Base-by-base conservation (phyloP, 2,113 vertebrate genomes). In the Salvelinus sp. region DNA sequence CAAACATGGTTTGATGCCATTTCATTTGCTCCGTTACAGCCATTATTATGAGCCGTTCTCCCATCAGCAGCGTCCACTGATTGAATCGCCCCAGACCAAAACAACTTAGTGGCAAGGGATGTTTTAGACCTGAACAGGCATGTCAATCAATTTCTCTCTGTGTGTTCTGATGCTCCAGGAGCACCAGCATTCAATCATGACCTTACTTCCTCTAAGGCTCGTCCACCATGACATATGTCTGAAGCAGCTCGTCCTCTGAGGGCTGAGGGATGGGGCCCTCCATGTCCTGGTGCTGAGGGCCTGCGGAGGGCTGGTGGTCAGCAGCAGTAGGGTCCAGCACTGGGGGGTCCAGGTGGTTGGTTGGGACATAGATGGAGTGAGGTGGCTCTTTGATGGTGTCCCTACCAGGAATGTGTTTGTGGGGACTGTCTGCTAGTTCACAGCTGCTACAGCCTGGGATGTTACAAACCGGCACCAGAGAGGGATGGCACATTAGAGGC, bases 341-440 rank as follows among this genome's bases (percentile, higher is more conserved):
- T 68, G 71, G 20, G 27, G 50, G 18, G 12, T 72, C 25, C 27
- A 72, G 48, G 25, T 6, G 25, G 27, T 27, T 58, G 70, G 25
- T 18, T 3, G 77, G 66, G 22, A 94, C 77, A 63, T 90, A 93
- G 48, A 86, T 87, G 23, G 85, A 86, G 65, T 86, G 86, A 10
- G 93, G 92, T 4, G 91, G 91, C 81, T 93, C 91, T 75, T 79
- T 72, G 1, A 91, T 78, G 0, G 1, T 79, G 74, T 76, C 68
- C 28, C 20, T 5, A 1, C 20, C 16, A 54, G 50, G 16, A 54
- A 14, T 18, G 14, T 54, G 50, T 18, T 54, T 18, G 4, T 54
- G 50, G 50, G 50, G 50, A 5, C 16, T 44, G 6, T 70, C 71
- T 3, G 57, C 20, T n/a, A 48, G 16, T 2, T 54, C 12, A 64